Base-by-base conservation (phyloP, 64 coral and sea anemone genomes). In the Actinia equina region DNA sequence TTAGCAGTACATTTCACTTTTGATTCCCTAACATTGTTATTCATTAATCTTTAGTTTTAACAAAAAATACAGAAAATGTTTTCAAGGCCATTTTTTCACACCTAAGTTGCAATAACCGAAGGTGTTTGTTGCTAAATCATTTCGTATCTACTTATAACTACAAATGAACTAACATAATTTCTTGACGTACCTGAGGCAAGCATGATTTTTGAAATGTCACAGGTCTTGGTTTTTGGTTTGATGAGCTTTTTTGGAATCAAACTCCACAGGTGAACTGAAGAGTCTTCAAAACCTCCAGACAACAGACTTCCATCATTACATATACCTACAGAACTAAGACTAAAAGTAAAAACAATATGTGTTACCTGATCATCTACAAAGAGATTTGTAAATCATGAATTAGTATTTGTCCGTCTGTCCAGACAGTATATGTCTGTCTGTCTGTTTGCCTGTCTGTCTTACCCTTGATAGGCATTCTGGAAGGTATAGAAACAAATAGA, bases 231-330 rank as follows among this genome's bases (percentile, higher is more conserved):
- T 90, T 91, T 95, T 86, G 93, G 82, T 58, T 90, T 88, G 4
- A 95, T 88, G 44, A 99, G 90, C 51, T 99, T 99, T 82, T 99
- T 99, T 15, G 97, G 90, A 16, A 93, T 99, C 46, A 99, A 86
- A 86, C 97, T 99, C 97, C 91, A 99, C 18, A 99, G 43, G n/a
- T 87, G 67, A 8, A 99, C 62, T 23, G 93, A 89, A 6, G 97
- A 99, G 71, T 99, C 97, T 88, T 99, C 97, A 95, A 99, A 99
- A 12, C 97, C 97, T 88, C 93, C 93, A 79, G 90, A 95, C 16
- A 99, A 52, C 52, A 93, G 86, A 22, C 88, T 87, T 77, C 77
- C 82, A 92, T 99, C 90, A 59, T 94, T 94, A 22, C 93, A 93
- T 76, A 99, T 53, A 11, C 89, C 56, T 20, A 88, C 93, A 17